A percentile compares a stretch with the other conserved stretches of the same genome.
These are phyloP conservation scores for Tiliacea aurago DNA, from an alignment of 2,888 invertebrate species.

Conservation along the genomic window DNA sequence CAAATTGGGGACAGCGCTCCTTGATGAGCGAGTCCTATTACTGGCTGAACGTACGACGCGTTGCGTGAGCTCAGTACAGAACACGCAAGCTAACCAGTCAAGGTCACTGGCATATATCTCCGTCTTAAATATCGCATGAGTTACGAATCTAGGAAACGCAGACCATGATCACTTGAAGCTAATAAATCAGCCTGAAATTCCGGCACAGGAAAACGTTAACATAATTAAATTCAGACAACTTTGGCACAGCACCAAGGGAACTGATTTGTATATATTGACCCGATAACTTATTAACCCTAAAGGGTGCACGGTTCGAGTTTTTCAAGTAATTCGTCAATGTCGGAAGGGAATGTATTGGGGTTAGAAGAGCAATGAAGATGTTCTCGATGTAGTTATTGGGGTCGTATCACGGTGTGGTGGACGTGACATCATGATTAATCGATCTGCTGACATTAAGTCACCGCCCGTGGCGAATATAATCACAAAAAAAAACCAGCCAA, in stretches of 20 bases:
- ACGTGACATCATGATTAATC: constrained; percentile 72
- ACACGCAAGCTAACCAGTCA: too few relatives aligned
- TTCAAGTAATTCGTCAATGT: constrained; percentile 72
- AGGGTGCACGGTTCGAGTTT: constrained; percentile 57
- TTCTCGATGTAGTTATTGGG: constrained; percentile 66
- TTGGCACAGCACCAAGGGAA: constrained; percentile 51
- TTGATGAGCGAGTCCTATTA: too few relatives aligned
- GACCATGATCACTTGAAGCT: constrained; percentile 23
- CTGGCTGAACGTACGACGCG: too few relatives aligned
- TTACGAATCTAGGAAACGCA: constrained; percentile 27
- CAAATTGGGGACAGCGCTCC: too few relatives aligned
- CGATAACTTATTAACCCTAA: constrained; percentile 64
- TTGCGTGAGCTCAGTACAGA: too few relatives aligned
- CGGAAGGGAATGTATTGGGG: constrained; percentile 66
- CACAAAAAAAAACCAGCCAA: constrained; percentile 27
- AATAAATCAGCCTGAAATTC: constrained; percentile 31
- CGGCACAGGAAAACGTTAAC: constrained; percentile 35
- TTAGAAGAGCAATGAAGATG: constrained; percentile 67
- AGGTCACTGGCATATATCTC: too few relatives aligned
- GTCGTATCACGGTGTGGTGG: constrained; percentile 59
- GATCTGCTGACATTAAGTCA: constrained; percentile 56
- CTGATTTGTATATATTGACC: constrained; percentile 63
- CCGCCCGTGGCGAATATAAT: constrained; percentile 49
- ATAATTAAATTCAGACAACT: constrained; percentile 47
- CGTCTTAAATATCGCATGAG: constrained; percentile 27